Percentiles rank a stretch among this genome's conserved stretches.
phyloP scores from a whole-genome alignment of 2,113 vertebrate species.

The Mionectes macconnelli region DNA sequence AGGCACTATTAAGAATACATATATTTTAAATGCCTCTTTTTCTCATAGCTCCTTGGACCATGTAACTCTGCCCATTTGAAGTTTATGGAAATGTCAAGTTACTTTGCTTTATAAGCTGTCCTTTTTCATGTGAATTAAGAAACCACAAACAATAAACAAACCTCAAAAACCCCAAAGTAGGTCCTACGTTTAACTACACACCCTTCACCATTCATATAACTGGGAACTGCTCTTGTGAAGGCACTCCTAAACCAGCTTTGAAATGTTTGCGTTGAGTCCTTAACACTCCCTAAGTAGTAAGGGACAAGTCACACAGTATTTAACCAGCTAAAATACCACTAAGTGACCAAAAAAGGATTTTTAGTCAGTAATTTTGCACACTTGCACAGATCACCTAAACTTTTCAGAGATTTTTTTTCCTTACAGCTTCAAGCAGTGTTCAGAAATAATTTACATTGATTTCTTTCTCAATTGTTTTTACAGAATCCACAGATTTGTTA shows the following conservation, averaged over 20 bases:
- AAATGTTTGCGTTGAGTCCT: not conserved
- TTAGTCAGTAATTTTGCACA: not conserved
- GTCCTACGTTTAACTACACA: not conserved
- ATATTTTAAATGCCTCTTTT: not conserved
- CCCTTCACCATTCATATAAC: not conserved
- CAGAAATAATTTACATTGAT: not conserved
- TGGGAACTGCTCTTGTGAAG: not conserved
- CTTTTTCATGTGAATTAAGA: not conserved
- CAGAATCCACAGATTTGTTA: slow-evolving; percentile 89
- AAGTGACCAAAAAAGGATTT: not conserved
- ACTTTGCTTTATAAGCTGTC: not conserved
- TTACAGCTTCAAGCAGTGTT: not conserved
- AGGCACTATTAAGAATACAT: not conserved
- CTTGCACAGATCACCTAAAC: not conserved
- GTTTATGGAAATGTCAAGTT: not conserved
- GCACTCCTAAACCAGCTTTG: not conserved
- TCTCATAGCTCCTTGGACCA: not conserved
- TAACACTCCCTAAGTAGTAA: fast-evolving
- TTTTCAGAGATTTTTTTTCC: not conserved
- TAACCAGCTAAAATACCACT: not conserved
- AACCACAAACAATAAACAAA: not conserved
- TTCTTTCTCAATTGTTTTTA: not conserved
- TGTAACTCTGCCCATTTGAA: not conserved
- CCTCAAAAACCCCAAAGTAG: not conserved
- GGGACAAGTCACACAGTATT: not conserved